A percentile compares a stretch with the other conserved stretches of the same genome.
phyloP scores from a whole-genome alignment of 2,113 vertebrate genomes.

The Sinocyclocheilus maitianheensis region DNA sequence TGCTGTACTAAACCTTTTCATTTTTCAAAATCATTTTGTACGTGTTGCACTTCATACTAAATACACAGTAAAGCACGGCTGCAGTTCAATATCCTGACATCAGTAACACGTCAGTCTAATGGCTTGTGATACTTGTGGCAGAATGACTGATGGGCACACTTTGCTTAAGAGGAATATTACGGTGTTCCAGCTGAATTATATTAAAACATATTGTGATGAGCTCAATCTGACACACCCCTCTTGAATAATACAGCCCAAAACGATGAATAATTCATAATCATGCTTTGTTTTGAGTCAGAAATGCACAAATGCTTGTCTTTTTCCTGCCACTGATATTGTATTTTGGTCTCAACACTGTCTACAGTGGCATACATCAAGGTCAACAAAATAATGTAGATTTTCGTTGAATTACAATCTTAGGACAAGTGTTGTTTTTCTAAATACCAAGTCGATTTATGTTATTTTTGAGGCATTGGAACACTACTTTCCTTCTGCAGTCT shows the following conservation, averaged over 20 bases:
- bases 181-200: neutral
- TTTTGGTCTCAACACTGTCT: neutral
- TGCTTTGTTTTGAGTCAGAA: neutral
- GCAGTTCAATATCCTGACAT: neutral
- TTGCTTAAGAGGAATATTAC: constrained; percentile 23
- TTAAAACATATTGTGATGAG: constrained; percentile 9
- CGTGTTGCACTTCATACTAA: neutral
- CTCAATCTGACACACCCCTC: constrained; percentile 33
- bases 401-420: neutral
- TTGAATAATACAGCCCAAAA: constrained; percentile 3
- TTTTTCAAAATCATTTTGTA: neutral
- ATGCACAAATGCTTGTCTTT: constrained; percentile 13
- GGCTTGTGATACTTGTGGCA: neutral
- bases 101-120: neutral
- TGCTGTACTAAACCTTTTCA: neutral
- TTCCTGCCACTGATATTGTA: neutral
- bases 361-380: neutral
- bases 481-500: neutral
- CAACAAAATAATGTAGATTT: neutral
- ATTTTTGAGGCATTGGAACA: neutral
- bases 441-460: neutral
- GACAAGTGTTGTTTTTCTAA: neutral
- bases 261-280: neutral
- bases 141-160: constrained; percentile 14
- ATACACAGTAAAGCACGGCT: neutral